These are phyloP conservation scores for Rotaria macrura DNA, from an alignment of 2,888 invertebrate genomes.

Conservation along the genomic window DNA sequence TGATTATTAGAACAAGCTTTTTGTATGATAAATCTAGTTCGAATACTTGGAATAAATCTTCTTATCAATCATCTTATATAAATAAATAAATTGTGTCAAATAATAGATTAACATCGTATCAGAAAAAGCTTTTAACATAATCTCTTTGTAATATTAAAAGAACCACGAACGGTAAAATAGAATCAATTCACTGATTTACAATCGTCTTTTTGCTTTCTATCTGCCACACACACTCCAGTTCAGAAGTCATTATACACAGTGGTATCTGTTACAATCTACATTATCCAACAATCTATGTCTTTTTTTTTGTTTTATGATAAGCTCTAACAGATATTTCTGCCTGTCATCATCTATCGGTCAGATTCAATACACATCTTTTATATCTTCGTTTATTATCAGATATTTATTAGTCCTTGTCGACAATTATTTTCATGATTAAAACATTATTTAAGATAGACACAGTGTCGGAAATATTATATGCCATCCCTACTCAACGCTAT, in stretches of 20 bases:
- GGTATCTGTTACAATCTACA: not conserved
- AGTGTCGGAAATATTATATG: not conserved
- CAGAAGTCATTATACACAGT: not conserved
- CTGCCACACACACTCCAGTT: not conserved
- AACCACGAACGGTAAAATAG: too few relatives aligned
- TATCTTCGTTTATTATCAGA: not conserved
- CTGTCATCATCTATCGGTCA: not conserved
- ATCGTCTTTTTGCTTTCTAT: too few relatives aligned
- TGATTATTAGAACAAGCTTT: too few relatives aligned
- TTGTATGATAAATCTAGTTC: too few relatives aligned
- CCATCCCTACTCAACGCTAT: not conserved
- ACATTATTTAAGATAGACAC: not conserved
- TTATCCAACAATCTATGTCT: too few relatives aligned
- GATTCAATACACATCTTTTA: not conserved
- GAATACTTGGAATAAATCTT: too few relatives aligned
- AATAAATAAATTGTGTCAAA: too few relatives aligned
- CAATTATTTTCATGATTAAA: not conserved
- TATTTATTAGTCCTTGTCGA: not conserved
- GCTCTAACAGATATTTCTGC: not conserved
- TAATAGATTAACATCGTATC: too few relatives aligned
- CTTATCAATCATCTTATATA: too few relatives aligned
- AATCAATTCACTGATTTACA: too few relatives aligned
- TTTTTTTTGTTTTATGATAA: not conserved
- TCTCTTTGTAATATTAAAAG: too few relatives aligned
- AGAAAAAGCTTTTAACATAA: too few relatives aligned